A percentile compares a stretch with the other conserved stretches of the same genome.
Evolutionary conservation across 2,797 vertebrate genomes (phyloP).

Genomic region (Paguma larvata): DNA sequence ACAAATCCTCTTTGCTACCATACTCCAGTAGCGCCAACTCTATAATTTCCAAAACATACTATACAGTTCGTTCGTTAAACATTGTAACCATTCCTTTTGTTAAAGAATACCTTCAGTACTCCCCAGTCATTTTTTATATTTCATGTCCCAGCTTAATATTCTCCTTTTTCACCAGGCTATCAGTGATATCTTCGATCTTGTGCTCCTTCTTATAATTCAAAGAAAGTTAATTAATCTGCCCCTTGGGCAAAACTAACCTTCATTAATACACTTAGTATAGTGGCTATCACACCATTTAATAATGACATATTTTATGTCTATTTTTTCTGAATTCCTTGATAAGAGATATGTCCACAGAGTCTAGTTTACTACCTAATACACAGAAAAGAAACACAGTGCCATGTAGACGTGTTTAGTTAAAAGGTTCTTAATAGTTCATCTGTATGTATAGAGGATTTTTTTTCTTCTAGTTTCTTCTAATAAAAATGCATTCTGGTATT

Average conservation of each 20-base stretch:
- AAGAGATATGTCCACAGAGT: not conserved
- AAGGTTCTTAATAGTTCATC: not conserved
- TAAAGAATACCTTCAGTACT: not conserved
- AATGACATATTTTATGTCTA: not conserved
- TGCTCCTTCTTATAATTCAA: not conserved
- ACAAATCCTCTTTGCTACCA: not conserved
- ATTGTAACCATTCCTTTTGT: not conserved
- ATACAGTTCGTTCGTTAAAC: not conserved
- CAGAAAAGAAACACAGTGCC: not conserved
- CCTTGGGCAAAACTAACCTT: not conserved
- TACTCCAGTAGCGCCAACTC: not conserved
- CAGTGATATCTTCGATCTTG: not conserved
- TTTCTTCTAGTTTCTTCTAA: not conserved
- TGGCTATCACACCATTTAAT: not conserved
- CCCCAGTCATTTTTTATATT: not conserved
- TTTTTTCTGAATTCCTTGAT: not conserved
- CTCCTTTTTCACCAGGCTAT: not conserved
- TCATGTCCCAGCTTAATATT: not conserved
- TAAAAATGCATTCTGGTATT: not conserved
- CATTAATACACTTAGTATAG: not conserved
- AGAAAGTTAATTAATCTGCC: not conserved
- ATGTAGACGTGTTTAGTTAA: not conserved
- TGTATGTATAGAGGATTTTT: not conserved
- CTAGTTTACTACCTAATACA: not conserved
- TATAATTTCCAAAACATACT: not conserved